Evolutionary conservation across 1,140 invertebrate species (phyloP).

Genomic region (Drosophila tani): DNA sequence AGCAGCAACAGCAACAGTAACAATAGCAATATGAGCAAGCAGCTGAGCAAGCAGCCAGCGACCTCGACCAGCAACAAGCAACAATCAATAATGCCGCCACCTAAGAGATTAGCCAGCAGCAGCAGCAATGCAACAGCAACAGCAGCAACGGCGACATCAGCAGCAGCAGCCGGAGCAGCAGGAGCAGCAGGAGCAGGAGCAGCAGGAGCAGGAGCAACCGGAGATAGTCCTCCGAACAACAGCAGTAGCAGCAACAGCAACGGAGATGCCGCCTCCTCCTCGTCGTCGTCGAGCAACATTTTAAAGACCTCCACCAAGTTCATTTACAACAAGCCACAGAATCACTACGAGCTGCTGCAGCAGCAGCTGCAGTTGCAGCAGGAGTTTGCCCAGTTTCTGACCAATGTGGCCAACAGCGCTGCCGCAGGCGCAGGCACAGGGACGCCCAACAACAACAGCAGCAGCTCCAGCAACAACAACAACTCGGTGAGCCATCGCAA

Average conservation of each 20-base stretch:
- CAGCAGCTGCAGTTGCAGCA: conserved; percentile 80
- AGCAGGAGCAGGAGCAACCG: conserved; percentile 5
- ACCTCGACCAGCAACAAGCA: conserved; percentile 47
- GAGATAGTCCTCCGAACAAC: conserved; percentile 31
- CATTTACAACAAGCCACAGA: conserved; percentile 81
- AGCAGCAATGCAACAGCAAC: conserved; percentile 30
- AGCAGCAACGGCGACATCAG: background rate
- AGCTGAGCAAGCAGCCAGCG: conserved; percentile 26
- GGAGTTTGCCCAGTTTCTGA: conserved; percentile 81
- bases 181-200: too few relatives aligned
- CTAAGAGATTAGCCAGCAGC: conserved; percentile 39
- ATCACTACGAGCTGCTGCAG: conserved; percentile 77
- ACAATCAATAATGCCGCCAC: conserved; percentile 62
- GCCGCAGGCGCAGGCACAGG: conserved; percentile 12
- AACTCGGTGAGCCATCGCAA: conserved; percentile 25
- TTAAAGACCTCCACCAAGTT: conserved; percentile 80
- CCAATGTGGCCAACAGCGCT: conserved; percentile 76
- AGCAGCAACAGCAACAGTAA: conserved; percentile 22
- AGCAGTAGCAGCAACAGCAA: conserved; percentile 38
- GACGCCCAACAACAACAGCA: conserved; percentile 39
- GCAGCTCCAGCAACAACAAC: conserved; percentile 21
- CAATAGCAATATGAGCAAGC: conserved; percentile 40
- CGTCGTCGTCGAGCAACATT: conserved; percentile 52
- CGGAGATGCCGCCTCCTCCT: conserved; percentile 39
- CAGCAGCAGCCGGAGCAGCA: too few relatives aligned